Percentiles rank a stretch among this genome's conserved stretches.
Conservation (phyloP, 1,140 invertebrate species). For the Patella vulgata region DNA sequence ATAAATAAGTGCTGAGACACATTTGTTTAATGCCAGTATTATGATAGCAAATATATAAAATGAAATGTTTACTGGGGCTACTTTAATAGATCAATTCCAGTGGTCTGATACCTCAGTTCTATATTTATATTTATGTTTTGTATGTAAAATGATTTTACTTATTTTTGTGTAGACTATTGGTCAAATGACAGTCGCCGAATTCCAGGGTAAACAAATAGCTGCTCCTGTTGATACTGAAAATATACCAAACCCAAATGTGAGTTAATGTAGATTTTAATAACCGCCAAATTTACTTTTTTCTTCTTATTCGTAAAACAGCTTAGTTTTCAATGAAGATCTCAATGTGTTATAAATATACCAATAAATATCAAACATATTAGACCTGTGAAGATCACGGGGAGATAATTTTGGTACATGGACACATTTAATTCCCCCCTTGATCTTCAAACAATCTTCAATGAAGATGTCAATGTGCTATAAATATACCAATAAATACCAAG, state of each 20-base stretch:
- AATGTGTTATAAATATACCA: not conserved
- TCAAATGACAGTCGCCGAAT: conserved; percentile 62
- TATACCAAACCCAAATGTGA: conserved; percentile 25
- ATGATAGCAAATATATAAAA: no score
- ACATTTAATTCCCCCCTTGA: not conserved
- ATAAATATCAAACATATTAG: not conserved
- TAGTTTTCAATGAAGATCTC: conserved; percentile 2
- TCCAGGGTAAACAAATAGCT: conserved; percentile 56
- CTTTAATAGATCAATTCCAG: no score
- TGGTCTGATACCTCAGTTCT: no score
- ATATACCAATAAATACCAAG: not conserved
- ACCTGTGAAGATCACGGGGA: not conserved
- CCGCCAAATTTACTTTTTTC: not conserved
- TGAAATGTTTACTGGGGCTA: no score
- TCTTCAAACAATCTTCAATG: not conserved
- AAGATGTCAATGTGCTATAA: not conserved
- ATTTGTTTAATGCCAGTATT: no score
- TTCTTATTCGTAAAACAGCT: not conserved
- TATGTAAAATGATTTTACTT: no score
- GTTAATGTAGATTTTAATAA: not conserved
- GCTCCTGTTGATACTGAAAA: conserved; percentile 2
- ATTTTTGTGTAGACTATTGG: conserved; percentile 51
- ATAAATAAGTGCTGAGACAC: no score
- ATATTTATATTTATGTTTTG: no score
- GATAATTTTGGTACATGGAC: not conserved